phyloP scores from a whole-genome alignment of 1,140 invertebrate species.

The Agraylea sexmaculata region DNA sequence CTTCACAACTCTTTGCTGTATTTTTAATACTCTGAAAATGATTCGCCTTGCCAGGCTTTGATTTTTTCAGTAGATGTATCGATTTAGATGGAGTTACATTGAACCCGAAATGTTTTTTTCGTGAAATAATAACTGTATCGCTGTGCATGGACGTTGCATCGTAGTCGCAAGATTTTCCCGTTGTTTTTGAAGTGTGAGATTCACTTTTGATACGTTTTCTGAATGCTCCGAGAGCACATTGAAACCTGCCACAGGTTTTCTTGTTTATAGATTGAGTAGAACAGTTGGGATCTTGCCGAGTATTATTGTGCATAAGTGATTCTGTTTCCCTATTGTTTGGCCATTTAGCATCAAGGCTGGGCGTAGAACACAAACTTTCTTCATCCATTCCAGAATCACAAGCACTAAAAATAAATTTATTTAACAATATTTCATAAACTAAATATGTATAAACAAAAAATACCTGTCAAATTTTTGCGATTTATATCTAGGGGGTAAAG shows the following conservation, averaged over 20 bases:
- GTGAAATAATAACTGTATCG: neutral
- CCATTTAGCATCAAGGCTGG: constrained; percentile 3
- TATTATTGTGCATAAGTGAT: neutral
- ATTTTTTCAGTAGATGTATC: constrained; percentile 13
- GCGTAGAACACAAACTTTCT: constrained; percentile 16
- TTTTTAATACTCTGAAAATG: constrained; percentile 8
- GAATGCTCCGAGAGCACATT: constrained; percentile 16
- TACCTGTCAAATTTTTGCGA: constrained; percentile 13
- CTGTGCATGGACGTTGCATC: constrained; percentile 6
- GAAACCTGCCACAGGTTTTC: constrained; percentile 9
- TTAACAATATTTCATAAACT: constrained; percentile 1
- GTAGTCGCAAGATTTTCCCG: constrained; percentile 7
- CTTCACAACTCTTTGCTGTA: constrained; percentile 17
- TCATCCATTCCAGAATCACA: constrained; percentile 18
- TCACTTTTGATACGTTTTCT: constrained; percentile 19
- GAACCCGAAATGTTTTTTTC: constrained; percentile 14
- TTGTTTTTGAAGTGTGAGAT: constrained; percentile 10
- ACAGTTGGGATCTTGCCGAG: constrained; percentile 6
- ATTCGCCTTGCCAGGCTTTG: constrained; percentile 11
- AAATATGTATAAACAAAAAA: constrained; percentile 1
- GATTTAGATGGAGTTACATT: constrained; percentile 14
- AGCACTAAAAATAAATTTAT: constrained; percentile 12
- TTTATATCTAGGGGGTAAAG: constrained; percentile 15
- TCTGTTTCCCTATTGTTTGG: neutral
- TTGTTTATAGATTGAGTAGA: constrained; percentile 6